phyloP scores from a whole-genome alignment of 1,140 invertebrate species.

The Drosophila grimshawi region DNA sequence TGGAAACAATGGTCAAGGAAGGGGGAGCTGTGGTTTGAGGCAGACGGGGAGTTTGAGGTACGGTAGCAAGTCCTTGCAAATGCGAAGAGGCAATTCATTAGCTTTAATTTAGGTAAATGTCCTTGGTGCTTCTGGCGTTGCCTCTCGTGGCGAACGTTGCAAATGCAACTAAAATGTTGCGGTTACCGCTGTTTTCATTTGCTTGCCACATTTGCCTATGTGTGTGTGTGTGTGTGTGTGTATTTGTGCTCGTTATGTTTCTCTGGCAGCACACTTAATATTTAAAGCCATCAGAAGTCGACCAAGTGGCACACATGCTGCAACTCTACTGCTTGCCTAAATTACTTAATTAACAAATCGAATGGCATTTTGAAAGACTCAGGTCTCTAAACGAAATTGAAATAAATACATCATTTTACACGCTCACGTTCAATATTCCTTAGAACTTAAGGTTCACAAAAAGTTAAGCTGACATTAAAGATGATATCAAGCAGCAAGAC shows the following conservation, averaged over 20 bases:
- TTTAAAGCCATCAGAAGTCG: conserved; percentile 58
- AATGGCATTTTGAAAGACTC: conserved; percentile 14
- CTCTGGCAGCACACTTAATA: conserved; percentile 63
- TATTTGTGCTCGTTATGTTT: conserved; percentile 31
- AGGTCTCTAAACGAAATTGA: neutral
- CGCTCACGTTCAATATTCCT: no score
- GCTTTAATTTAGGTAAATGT: conserved; percentile 83
- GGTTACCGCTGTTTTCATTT: conserved; percentile 70
- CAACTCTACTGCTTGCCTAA: conserved; percentile 19
- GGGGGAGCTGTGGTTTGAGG: neutral
- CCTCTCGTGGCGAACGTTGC: conserved; percentile 77
- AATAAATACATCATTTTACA: neutral
- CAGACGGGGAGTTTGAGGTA: neutral
- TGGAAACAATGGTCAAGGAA: conserved; percentile 28
- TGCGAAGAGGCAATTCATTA: conserved; percentile 81
- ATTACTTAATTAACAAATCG: conserved; percentile 40
- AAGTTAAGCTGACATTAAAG: no score
- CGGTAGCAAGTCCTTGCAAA: conserved; percentile 35
- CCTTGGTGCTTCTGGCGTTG: conserved; percentile 80
- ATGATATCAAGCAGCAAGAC: no score
- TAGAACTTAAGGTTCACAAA: no score
- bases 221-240: conserved; percentile 33
- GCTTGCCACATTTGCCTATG: conserved; percentile 26
- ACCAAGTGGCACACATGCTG: conserved; percentile 38
- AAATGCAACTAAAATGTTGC: conserved; percentile 83